Evolutionary conservation across 2,797 vertebrate species (phyloP).

Genomic region (Esox lucius): DNA sequence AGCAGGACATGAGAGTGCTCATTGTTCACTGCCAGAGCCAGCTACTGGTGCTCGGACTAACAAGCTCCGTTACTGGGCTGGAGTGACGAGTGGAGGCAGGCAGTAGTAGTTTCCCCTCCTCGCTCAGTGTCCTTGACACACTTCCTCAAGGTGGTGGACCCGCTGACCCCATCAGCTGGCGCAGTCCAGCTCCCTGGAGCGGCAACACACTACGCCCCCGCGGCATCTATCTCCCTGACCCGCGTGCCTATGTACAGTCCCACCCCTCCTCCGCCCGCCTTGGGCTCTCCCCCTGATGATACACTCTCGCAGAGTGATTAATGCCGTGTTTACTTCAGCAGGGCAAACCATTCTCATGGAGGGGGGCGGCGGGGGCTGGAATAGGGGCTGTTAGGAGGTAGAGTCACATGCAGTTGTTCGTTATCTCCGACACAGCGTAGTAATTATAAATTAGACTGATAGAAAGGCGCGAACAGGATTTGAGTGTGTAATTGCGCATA

Average conservation of each 20-base stretch:
- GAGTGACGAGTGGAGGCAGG: constrained; percentile 6
- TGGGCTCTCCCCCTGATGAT: constrained; percentile 71
- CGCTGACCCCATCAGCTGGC: constrained; percentile 77
- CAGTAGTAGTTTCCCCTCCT: constrained; percentile 42
- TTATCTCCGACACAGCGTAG: constrained; percentile 1
- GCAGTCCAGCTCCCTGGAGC: constrained; percentile 66
- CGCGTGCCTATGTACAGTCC: constrained; percentile 38
- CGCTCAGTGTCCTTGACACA: constrained; percentile 76
- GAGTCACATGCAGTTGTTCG: constrained; percentile 37
- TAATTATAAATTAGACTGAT: not conserved
- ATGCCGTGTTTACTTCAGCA: constrained; percentile 80
- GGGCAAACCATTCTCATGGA: constrained; percentile 68
- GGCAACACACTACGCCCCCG: constrained; percentile 63
- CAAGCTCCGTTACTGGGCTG: not conserved
- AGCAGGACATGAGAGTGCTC: not conserved
- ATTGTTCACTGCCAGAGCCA: not conserved
- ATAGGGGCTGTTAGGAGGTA: constrained; percentile 34
- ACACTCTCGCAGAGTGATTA: constrained; percentile 78
- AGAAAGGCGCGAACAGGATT: not conserved
- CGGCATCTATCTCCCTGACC: constrained; percentile 78
- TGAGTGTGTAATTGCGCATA: not conserved
- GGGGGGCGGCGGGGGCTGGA: constrained; percentile 20
- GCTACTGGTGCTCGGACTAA: not conserved
- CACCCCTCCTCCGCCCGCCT: constrained; percentile 55
- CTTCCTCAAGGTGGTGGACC: constrained; percentile 79